Conservation (phyloP, 2,888 invertebrate genomes). For the Noctua pronuba region DNA sequence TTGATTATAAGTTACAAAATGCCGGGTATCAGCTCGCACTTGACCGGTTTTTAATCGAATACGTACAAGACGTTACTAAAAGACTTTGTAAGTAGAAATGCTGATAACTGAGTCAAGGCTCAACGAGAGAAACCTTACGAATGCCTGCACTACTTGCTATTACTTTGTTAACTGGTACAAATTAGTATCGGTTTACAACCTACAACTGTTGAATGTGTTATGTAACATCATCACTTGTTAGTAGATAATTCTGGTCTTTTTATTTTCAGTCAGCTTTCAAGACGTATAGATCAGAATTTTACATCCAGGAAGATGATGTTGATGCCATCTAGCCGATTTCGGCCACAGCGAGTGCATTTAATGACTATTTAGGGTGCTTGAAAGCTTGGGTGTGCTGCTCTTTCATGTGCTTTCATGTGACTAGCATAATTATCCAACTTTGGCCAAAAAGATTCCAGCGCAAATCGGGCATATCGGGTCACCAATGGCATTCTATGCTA, state of each 20-base stretch:
- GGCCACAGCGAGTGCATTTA: background rate
- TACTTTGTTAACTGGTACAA: conserved; percentile 32
- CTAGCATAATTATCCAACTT: background rate
- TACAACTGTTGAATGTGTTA: conserved; percentile 41
- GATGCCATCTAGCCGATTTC: background rate
- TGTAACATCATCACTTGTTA: conserved; percentile 2
- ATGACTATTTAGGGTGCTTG: background rate
- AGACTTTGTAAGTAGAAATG: conserved; percentile 45
- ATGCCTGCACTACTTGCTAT: conserved; percentile 30
- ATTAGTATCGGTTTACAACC: conserved; percentile 25
- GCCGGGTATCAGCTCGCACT: conserved; percentile 1
- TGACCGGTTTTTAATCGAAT: conserved; percentile 15
- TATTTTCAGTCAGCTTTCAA: background rate
- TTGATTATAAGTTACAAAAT: background rate
- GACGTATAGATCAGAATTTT: background rate
- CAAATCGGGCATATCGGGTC: background rate
- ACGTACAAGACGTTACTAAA: conserved; percentile 19
- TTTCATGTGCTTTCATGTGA: background rate
- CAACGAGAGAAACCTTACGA: conserved; percentile 57
- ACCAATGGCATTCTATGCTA: background rate
- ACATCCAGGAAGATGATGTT: background rate
- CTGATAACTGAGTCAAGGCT: conserved; percentile 62
- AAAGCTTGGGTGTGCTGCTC: background rate
- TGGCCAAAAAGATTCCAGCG: background rate
- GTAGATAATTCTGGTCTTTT: background rate